Evolutionary conservation across 2,797 vertebrate species (phyloP), one percentile per base, ranked within the genome.

Genomic region (Meda fulgida): DNA sequence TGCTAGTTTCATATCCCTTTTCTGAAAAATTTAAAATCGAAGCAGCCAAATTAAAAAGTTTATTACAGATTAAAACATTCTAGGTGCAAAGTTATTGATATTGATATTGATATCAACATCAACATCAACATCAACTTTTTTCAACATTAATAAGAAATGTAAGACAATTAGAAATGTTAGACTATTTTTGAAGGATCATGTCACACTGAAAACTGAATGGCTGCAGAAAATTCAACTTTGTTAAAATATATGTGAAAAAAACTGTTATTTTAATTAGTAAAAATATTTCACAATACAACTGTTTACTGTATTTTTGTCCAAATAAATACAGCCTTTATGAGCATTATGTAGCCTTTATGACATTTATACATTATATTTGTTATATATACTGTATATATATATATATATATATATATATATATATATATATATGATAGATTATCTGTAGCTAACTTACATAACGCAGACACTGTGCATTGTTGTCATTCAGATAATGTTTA

Each of bases 1-100:
- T 84, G 87, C 89, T 87, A 70, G 75, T 89, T 84, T 11, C 81
- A 88, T 40, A 85, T 86, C 89, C 60, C 18, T 79, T 83, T 85
- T 87, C 72, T 76, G 29, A 83, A 7, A 51, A 66, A 85, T 23
- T n/a, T 23, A 36, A 75, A 71, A 75, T 21, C 21, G 48, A 46
- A 65, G 26, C 16, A 4, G 18, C 36, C 23, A 70, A 43, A 71
- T 71, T 0, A 43, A 10, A 70, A 70, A 14, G 65, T 29, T 63
- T 29, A 26, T 26, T 14, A 36, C 31, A 36, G 65, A 67, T 67
- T 7, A 63, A 16, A 67, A 36, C 16, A 10, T 36, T 36, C 65
- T 19, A 31, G 31, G 29, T 36, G 29, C 0, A 0, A 63, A 16
- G 60, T 48, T 16, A 63, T 29, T 14, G n/a, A 13, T 46, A 46